These are phyloP conservation scores for Eulimnadia texana DNA, from an alignment of 1,140 invertebrate genomes.

Conservation along the genomic window DNA sequence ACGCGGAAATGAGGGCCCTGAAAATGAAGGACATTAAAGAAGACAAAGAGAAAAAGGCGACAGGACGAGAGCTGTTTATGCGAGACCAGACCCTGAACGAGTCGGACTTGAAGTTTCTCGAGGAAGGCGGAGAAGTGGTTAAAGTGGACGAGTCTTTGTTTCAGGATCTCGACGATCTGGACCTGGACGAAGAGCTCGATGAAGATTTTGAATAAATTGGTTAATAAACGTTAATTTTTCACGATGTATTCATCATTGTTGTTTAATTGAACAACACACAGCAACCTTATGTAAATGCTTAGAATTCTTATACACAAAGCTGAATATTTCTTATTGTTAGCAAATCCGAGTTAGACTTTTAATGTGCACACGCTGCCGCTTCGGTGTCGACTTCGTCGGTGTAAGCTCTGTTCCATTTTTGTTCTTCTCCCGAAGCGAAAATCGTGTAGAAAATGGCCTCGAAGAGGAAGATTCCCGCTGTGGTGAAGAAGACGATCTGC, in stretches of 20 bases:
- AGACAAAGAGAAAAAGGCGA: conserved; percentile 38
- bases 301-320: too few species aligned
- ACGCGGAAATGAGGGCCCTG: conserved; percentile 68
- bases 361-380: too few species aligned
- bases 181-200: conserved; percentile 41
- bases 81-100: conserved; percentile 80
- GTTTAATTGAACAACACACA: too few species aligned
- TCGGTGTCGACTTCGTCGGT: too few species aligned
- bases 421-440: conserved; percentile 66
- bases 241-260: too few species aligned
- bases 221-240: too few species aligned
- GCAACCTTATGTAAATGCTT: too few species aligned
- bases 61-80: conserved; percentile 81
- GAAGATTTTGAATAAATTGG: conserved; percentile 17
- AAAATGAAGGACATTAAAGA: conserved; percentile 50
- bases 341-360: too few species aligned
- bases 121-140: conserved; percentile 69
- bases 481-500: conserved; percentile 69
- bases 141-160: conserved; percentile 90
- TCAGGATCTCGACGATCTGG: conserved; percentile 80
- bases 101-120: conserved; percentile 87
- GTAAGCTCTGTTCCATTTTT: conserved; percentile 76
- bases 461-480: conserved; percentile 53
- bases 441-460: conserved; percentile 60
- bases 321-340: too few species aligned